Evolutionary conservation across 2,888 invertebrate species (phyloP).

Genomic region (Eueremaeus valkanovi): DNA sequence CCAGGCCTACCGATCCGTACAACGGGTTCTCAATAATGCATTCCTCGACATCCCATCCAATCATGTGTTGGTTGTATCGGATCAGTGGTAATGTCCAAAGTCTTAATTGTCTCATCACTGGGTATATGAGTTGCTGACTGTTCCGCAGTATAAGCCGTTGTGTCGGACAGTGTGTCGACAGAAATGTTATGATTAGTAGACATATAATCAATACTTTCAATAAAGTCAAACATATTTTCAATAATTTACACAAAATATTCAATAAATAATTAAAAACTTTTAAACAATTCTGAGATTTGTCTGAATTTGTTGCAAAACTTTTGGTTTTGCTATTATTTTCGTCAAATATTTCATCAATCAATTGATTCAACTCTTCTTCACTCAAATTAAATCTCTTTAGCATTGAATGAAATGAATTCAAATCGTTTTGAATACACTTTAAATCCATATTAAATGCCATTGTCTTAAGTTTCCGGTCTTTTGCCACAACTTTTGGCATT

Average conservation of each 20-base stretch:
- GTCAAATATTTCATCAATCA: constrained; percentile 19
- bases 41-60: constrained; percentile 76
- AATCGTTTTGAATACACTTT: constrained; percentile 6
- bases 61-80: constrained; percentile 66
- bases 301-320: not conserved
- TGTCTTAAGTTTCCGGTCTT: constrained; percentile 5
- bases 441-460: constrained; percentile 5
- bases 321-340: not conserved
- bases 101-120: constrained; percentile 68
- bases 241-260: not conserved
- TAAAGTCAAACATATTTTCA: not conserved
- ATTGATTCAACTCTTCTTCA: constrained; percentile 9
- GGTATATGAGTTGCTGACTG: constrained; percentile 75
- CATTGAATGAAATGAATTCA: not conserved
- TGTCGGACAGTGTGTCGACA: constrained; percentile 54
- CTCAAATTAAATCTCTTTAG: not conserved
- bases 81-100: constrained; percentile 72
- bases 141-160: constrained; percentile 66
- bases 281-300: not conserved
- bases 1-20: constrained; percentile 73
- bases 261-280: not conserved
- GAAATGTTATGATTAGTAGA: constrained; percentile 29
- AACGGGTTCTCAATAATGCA: constrained; percentile 78
- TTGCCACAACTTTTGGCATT: too few relatives aligned
- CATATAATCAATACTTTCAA: constrained; percentile 5